These are phyloP conservation scores for Rhombomys opimus DNA, from an alignment of 2,113 vertebrate species.

Conservation along the genomic window DNA sequence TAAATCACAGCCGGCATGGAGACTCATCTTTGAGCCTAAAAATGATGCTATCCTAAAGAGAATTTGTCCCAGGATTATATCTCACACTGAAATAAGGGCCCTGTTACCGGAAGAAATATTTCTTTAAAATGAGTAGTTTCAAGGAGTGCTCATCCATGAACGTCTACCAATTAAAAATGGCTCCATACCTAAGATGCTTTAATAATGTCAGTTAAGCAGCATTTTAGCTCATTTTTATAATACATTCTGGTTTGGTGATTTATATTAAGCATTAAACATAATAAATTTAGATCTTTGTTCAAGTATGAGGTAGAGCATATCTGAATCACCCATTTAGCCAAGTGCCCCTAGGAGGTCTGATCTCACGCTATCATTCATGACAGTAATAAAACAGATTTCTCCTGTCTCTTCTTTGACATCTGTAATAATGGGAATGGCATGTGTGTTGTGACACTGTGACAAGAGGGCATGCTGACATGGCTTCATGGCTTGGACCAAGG, in stretches of 20 bases:
- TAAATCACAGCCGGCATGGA: slow-evolving; percentile 42
- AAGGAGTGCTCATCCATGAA: slow-evolving; percentile 79
- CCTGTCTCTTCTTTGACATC: slow-evolving; percentile 62
- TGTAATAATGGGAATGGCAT: slow-evolving; percentile 61
- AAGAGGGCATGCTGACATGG: slow-evolving; percentile 23
- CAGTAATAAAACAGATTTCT: slow-evolving; percentile 62
- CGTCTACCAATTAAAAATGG: slow-evolving; percentile 81
- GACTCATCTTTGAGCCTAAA: slow-evolving; percentile 57
- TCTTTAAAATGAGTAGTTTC: slow-evolving; percentile 77
- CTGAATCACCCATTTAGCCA: slow-evolving; percentile 74
- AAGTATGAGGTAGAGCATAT: slow-evolving; percentile 54
- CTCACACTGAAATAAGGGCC: slow-evolving; percentile 74
- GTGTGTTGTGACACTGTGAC: slow-evolving; percentile 42
- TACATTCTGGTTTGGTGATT: slow-evolving; percentile 76
- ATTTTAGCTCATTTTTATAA: slow-evolving; percentile 84
- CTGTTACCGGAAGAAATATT: slow-evolving; percentile 81
- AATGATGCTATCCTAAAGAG: slow-evolving; percentile 41
- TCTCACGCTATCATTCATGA: slow-evolving; percentile 58
- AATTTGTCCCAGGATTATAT: slow-evolving; percentile 60
- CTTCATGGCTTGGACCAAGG: slow-evolving; percentile 20
- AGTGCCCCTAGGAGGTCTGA: slow-evolving; percentile 53
- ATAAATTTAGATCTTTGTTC: slow-evolving; percentile 80
- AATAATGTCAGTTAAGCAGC: slow-evolving; percentile 81
- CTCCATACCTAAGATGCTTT: slow-evolving; percentile 77
- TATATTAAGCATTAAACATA: slow-evolving; percentile 80